Evolutionary conservation across 2,797 vertebrate genomes (phyloP), one percentile per base, ranked within the genome.

Genomic region (Cynopterus sphinx): DNA sequence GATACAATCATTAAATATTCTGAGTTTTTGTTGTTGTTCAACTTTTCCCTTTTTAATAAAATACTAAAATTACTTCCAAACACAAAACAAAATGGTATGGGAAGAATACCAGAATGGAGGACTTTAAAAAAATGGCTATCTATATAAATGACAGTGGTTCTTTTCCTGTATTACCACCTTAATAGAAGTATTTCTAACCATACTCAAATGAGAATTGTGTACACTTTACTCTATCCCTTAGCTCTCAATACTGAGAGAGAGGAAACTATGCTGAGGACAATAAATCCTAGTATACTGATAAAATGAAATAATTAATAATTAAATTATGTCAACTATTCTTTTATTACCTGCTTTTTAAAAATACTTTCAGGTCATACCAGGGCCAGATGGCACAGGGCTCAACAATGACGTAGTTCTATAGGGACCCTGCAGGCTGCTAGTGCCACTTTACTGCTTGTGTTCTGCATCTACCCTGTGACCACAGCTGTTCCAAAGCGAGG

Each of bases 81-180:
- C n/a, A 93, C 17, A 94, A 84, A 90, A 75, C 22, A 92, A 68
- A 92, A 90, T 75, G 55, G 51, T 74, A 96, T 1, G 61, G 63
- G 55, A 5, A 33, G 28, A 87, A 83, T 61, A 75, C 6, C 33
- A 91, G 79, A 89, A 94, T 31, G 70, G 31, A 85, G 12, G n/a
- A 79, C 49, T 92, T 88, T 5, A 70, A 78, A 86, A 71, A 70
- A 78, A 74, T 4, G 43, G 33, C 8, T 91, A 65, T 51, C 53
- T 61, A 74, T 61, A 74, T 36, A 71, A 78, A 17, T 55, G 81
- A 83, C 33, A 31, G 31, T 24, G 9, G 41, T 24, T 91, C 51
- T 65, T 67, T 87, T 84, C 19, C 31, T 83, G 33, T 85, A 68
- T 91, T 28, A 88, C 46, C 13, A 24, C 3, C 16, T 93, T 70